Conservation (phyloP, 2,113 vertebrate genomes). For the Hystrix brachyura region DNA sequence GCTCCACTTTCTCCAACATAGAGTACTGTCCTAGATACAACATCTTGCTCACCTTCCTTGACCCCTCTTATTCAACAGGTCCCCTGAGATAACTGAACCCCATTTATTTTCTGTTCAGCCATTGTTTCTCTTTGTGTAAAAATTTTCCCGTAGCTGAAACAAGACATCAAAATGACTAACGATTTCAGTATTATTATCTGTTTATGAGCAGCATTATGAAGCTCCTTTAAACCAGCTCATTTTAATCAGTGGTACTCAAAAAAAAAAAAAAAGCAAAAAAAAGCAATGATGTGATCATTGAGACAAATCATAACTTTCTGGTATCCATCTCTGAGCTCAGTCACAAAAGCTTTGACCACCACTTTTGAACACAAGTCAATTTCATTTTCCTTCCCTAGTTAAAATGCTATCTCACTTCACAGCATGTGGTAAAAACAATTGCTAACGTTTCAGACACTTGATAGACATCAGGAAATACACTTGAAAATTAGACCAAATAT, state of each 20-base stretch:
- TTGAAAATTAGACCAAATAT: conserved; percentile 74
- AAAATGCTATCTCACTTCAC: conserved; percentile 57
- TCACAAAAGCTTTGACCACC: conserved; percentile 38
- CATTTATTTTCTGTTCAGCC: not conserved
- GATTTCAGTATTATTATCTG: not conserved
- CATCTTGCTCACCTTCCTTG: not conserved
- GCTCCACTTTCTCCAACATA: not conserved
- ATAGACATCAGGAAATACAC: conserved; percentile 38
- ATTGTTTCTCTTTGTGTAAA: not conserved
- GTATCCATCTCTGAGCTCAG: not conserved
- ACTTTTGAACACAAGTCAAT: conserved; percentile 47
- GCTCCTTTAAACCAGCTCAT: not conserved
- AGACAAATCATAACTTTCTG: not conserved
- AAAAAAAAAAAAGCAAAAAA: not conserved
- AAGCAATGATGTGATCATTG: not conserved
- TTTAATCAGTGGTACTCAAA: not conserved
- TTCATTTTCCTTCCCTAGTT: conserved; percentile 60
- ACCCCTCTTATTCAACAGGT: not conserved
- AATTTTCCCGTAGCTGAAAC: not conserved
- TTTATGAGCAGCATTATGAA: not conserved
- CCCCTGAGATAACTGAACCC: not conserved
- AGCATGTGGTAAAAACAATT: conserved; percentile 45
- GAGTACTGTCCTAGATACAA: not conserved
- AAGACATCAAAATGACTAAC: not conserved
- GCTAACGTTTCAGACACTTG: conserved; percentile 53